Evolutionary conservation across 1,140 invertebrate species (phyloP), one percentile per base, ranked within the genome.

Genomic region (Pentalonia nigronervosa): DNA sequence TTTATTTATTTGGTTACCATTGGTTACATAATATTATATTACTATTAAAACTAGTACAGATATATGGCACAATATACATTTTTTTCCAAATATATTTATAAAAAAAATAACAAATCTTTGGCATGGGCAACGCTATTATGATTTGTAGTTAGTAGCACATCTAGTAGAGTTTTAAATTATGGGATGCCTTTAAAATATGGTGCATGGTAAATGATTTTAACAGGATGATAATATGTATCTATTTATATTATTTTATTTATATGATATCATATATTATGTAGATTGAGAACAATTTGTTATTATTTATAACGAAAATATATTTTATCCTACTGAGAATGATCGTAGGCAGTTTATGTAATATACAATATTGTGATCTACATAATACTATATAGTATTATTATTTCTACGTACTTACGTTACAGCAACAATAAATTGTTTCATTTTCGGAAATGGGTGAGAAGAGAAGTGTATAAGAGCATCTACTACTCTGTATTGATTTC

Each of bases 401-500:
- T 76, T 30, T 76, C n/a, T n/a, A 17, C 14, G 4, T 76, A 76
- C 30, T n/a, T n/a, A 7, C 6, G 34, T 36, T n/a, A 4, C 41
- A 41, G 76, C 76, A 83, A 83, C 34, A 83, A 83, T 36, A 36
- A 83, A 83, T 36, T 76, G 60, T 76, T 76, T 76, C 60, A 36
- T 23, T 83, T 83, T 83, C 8, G 34, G 76, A 36, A 21, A 20
- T 21, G 76, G 76, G 76, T 2, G 76, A 34, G 76, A 34, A 34
- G 34, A 34, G 34, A 83, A 83, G 34, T 36, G 76, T 36, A 36
- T 20, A 81, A 81, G 76, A 81, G 76, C 76, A 36, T 36, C 76
- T 36, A 36, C 34, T 21, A 81, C 45, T 47, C 84, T 87, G 86
- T 87, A 87, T 87, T 87, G 86, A 87, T 87, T 87, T 87, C 47